A percentile compares a stretch with the other conserved stretches of the same genome.
phyloP scores from a whole-genome alignment of 35 echinoderm and acorn worm genomes.

The Heliocidaris erythrogramma region DNA sequence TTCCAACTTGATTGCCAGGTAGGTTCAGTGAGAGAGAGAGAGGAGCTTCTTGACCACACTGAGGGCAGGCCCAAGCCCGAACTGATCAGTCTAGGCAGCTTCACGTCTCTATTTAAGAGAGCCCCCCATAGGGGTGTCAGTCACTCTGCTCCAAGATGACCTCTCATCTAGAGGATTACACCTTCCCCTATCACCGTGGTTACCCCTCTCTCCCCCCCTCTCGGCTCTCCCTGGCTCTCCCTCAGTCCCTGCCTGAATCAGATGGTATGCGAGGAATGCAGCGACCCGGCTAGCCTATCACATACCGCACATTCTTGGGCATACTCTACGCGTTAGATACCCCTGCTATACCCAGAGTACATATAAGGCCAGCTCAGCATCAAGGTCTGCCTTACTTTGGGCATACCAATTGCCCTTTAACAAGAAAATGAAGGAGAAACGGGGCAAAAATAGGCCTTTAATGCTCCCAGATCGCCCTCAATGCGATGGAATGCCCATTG shows the following conservation, averaged over 20 bases:
- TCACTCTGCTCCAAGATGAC: background rate
- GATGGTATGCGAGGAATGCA: slow-evolving; percentile 8
- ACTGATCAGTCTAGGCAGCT: background rate
- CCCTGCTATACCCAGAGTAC: slow-evolving; percentile 3
- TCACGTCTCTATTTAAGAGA: slow-evolving; percentile 43
- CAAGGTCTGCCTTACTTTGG: slow-evolving; percentile 32
- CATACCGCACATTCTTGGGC: background rate
- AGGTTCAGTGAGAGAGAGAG: background rate
- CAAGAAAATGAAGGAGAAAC: background rate
- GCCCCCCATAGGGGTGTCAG: slow-evolving; percentile 25
- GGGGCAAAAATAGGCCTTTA: background rate
- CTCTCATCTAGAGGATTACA: background rate
- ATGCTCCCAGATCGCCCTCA: background rate
- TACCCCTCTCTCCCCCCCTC: background rate
- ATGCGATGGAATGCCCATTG: background rate
- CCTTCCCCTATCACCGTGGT: slow-evolving; percentile 20
- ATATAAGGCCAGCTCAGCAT: slow-evolving; percentile 30
- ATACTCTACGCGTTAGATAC: background rate
- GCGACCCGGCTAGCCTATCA: slow-evolving; percentile 45
- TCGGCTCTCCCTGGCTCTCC: background rate
- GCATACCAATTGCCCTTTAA: slow-evolving; percentile 32
- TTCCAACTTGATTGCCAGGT: background rate
- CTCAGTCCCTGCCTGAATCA: background rate
- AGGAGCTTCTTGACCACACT: background rate
- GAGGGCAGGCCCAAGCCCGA: slow-evolving; percentile 8